Evolutionary conservation across 2,888 invertebrate genomes (phyloP).

Genomic region (Plutella xylostella): DNA sequence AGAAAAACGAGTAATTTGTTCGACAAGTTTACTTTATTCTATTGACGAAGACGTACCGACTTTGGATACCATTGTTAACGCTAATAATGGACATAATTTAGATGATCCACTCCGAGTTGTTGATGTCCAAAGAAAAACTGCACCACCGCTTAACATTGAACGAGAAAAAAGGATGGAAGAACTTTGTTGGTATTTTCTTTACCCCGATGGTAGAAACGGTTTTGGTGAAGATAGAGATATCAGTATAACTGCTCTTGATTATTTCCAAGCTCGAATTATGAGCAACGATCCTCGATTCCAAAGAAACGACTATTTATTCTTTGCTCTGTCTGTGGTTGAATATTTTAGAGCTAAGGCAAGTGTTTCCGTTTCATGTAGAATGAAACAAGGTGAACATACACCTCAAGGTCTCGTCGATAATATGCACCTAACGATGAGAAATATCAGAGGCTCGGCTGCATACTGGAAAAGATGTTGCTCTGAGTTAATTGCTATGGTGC

Average conservation of each 20-base stretch:
- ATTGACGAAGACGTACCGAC: no score
- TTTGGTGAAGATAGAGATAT: neutral
- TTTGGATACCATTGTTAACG: no score
- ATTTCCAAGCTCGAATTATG: no score
- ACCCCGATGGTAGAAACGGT: constrained; percentile 1
- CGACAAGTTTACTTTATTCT: no score
- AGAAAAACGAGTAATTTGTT: no score
- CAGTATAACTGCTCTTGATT: neutral
- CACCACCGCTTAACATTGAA: neutral
- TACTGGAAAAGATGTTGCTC: constrained; percentile 25
- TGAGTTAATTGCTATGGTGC: constrained; percentile 28
- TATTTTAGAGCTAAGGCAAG: no score
- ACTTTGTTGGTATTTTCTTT: neutral
- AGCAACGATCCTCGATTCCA: neutral
- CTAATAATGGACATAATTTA: no score
- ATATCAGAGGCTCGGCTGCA: constrained; percentile 27
- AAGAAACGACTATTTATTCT: constrained; percentile 3
- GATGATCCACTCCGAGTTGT: no score
- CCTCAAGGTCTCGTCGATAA: constrained; percentile 1
- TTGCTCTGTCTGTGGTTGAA: constrained; percentile 1
- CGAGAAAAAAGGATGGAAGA: neutral
- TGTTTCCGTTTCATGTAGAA: constrained; percentile 1
- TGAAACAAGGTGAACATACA: neutral
- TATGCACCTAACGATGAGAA: constrained; percentile 27
- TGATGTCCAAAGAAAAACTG: no score